Percentiles rank a stretch among this genome's conserved stretches.
Evolutionary conservation across 2,113 vertebrate species (phyloP).

Genomic region (Ciconia stormi): DNA sequence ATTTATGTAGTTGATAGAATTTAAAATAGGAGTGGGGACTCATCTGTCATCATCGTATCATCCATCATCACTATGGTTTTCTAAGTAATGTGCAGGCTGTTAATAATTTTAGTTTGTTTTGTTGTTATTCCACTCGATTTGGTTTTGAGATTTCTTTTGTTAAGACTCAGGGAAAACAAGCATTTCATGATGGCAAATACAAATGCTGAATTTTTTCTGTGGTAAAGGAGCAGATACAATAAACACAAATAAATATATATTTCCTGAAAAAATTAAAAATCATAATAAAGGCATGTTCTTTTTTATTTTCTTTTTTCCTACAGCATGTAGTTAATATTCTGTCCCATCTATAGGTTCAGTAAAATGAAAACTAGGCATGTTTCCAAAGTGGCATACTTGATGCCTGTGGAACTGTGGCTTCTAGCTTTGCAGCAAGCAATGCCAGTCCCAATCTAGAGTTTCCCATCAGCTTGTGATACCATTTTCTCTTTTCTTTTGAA

Average conservation of each 20-base stretch:
- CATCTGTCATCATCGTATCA: conserved; percentile 38
- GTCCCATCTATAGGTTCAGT: not conserved
- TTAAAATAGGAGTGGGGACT: conserved; percentile 23
- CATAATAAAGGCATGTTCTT: not conserved
- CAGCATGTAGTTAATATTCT: not conserved
- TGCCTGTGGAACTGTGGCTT: not conserved
- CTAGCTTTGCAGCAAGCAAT: not conserved
- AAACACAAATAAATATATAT: not conserved
- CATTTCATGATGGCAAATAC: not conserved
- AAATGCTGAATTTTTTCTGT: fast-evolving
- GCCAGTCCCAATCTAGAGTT: not conserved
- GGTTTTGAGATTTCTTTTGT: not conserved
- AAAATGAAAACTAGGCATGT: not conserved
- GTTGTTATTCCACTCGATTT: not conserved
- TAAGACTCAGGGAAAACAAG: not conserved
- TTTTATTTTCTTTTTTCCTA: fast-evolving
- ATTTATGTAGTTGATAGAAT: conserved; percentile 43
- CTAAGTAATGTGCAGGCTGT: not conserved
- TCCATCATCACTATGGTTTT: not conserved
- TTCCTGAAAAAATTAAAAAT: not conserved
- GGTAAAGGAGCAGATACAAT: not conserved
- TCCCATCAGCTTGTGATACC: not conserved
- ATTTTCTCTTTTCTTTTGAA: not conserved
- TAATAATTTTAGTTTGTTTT: not conserved
- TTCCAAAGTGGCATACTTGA: not conserved